Percentiles rank a stretch among this genome's conserved stretches.
These are phyloP conservation scores for Harpegnathos saltator DNA, from an alignment of 1,140 invertebrate species.

Conservation along the genomic window DNA sequence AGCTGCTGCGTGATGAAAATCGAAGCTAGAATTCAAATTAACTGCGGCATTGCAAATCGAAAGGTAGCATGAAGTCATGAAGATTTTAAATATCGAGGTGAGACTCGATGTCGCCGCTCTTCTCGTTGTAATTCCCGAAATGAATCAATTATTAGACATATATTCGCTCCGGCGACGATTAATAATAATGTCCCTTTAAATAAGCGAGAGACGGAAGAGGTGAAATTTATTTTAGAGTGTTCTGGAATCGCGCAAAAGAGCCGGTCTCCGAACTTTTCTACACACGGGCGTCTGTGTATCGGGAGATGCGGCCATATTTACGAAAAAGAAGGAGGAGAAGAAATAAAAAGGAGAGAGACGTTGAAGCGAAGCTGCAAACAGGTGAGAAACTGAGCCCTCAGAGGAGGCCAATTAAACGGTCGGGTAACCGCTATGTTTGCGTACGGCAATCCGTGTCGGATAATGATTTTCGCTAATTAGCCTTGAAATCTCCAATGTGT, in stretches of 20 bases:
- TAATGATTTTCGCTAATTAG: constrained; percentile 73
- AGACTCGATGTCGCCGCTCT: background rate
- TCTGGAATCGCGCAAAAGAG: background rate
- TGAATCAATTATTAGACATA: background rate
- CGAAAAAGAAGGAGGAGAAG: background rate
- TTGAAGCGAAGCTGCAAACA: constrained; percentile 36
- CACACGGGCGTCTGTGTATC: background rate
- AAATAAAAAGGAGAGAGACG: background rate
- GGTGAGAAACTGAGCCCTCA: constrained; percentile 29
- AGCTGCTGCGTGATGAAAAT: background rate
- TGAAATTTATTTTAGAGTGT: background rate
- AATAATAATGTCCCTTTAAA: background rate
- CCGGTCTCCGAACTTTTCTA: background rate
- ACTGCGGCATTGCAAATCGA: background rate
- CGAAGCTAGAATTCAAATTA: background rate
- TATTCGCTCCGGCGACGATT: background rate
- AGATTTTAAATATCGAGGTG: background rate
- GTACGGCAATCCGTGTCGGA: constrained; percentile 59
- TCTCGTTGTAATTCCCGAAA: background rate
- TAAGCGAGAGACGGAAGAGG: background rate
- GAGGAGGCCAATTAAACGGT: constrained; percentile 58
- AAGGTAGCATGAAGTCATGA: background rate
- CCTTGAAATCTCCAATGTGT: constrained; percentile 59
- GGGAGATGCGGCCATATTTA: background rate
- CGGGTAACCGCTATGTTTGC: constrained; percentile 65